phyloP scores from a whole-genome alignment of 2,113 vertebrate species.

The Lamprotornis superbus region DNA sequence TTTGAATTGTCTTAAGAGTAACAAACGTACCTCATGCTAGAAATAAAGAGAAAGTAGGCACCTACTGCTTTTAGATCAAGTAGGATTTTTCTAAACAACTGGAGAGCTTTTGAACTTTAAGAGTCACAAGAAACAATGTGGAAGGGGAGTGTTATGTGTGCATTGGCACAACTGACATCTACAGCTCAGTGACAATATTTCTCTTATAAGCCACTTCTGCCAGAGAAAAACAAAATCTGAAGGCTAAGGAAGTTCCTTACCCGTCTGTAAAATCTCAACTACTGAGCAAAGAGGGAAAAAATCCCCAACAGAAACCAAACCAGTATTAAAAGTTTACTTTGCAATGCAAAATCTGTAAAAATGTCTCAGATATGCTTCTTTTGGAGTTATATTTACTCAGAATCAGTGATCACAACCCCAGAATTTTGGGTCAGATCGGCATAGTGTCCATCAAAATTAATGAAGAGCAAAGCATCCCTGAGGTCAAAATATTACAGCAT shows the following conservation, averaged over 20 bases:
- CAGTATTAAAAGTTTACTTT: background rate
- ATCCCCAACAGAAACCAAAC: fast-evolving
- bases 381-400: background rate
- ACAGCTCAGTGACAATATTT: background rate
- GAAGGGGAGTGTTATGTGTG: conserved; percentile 59
- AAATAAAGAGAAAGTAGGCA: background rate
- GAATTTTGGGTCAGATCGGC: background rate
- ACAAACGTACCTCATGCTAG: background rate
- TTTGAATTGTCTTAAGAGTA: background rate
- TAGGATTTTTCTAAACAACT: background rate
- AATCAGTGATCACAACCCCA: background rate
- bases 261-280: background rate
- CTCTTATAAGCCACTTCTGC: background rate
- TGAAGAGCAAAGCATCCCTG: background rate
- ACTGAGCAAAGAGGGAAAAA: background rate
- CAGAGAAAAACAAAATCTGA: conserved; percentile 4
- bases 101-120: conserved; percentile 29
- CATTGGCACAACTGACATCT: conserved; percentile 42
- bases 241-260: background rate
- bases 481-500: background rate
- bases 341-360: background rate
- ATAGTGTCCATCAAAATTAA: background rate
- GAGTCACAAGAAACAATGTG: conserved; percentile 18
- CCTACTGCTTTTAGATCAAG: background rate
- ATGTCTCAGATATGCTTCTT: background rate